Base-by-base conservation (phyloP, 2,888 invertebrate species). In the Agriopis marginaria region DNA sequence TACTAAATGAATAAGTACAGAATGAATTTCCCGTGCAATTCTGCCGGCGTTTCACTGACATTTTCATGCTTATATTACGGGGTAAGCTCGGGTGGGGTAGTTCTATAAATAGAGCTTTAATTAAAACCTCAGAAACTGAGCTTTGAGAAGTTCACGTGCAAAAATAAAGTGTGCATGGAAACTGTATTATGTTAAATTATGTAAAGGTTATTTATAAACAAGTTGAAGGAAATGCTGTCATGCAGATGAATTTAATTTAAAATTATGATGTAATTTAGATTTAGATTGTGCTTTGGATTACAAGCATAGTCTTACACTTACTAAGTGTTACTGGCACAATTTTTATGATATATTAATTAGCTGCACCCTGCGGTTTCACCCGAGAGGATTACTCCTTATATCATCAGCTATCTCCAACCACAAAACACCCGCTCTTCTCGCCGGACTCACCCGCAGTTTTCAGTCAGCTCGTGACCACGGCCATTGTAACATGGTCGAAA, bases 1-100 rank as follows among this genome's bases (percentile, higher is more conserved):
- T 60, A 23, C 40, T 40, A 49, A 49, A 49, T 60, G 47, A 53
- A 62, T 23, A 32, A 32, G 32, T 32, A 32, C 7, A 11, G 73
- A 75, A 75, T 68, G 59, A 79, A 68, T 70, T 75, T 65, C 68
- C 59, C 64, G 68, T 66, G 72, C 66, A 66, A 70, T 68, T 66
- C 53, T 55, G 62, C 7, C 68, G 60, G 67, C 54, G 47, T 68
- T 67, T 73, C 64, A 66, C 70, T 67, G 66, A 61, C 61, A 66
- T 76, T 68, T 32, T 71, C 12, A 65, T 53, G 40, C n/a, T 51
- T 65, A 54, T 63, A 59, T 17, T 63, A 39, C 32, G 44, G 64
- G 63, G 58, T 63, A 23, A 55, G 42, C 42, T 53, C 51, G 49
- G 50, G n/a, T n/a, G 32, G 64, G 63, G 58, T 66, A 62, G 61